phyloP scores from a whole-genome alignment of 1,140 invertebrate species.

The Cephus cinctus region DNA sequence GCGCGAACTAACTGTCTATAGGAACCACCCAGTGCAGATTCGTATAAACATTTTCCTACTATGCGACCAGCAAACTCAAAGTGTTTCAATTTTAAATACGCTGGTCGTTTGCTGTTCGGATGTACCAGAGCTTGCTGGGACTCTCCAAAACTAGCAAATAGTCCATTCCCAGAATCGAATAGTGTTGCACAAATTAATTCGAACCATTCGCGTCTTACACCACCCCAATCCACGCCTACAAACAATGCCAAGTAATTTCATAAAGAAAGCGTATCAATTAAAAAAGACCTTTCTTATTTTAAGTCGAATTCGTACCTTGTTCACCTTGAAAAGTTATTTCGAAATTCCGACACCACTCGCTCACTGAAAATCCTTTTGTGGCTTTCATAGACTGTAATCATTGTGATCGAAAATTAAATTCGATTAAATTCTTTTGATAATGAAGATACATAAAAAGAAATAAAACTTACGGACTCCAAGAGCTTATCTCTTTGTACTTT shows the following conservation, averaged over 20 bases:
- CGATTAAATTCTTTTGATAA: background rate
- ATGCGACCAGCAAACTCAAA: constrained; percentile 93
- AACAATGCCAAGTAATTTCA: constrained; percentile 18
- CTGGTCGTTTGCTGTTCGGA: constrained; percentile 76
- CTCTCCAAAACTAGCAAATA: constrained; percentile 85
- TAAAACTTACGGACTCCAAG: constrained; percentile 67
- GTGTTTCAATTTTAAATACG: constrained; percentile 80
- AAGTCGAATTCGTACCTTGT: constrained; percentile 64
- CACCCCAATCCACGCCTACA: constrained; percentile 90
- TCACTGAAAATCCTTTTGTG: constrained; percentile 75
- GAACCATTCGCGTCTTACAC: constrained; percentile 90
- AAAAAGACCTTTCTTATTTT: no score
- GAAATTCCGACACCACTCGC: constrained; percentile 92
- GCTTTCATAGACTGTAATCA: constrained; percentile 72
- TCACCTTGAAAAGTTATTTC: constrained; percentile 90
- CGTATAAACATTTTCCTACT: constrained; percentile 92
- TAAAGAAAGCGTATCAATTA: constrained; percentile 8
- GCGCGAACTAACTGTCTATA: constrained; percentile 89
- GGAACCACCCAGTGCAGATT: constrained; percentile 83
- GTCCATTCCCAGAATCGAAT: constrained; percentile 79
- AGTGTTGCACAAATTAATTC: constrained; percentile 82
- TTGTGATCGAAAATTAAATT: constrained; percentile 2
- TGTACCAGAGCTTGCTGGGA: constrained; percentile 85
- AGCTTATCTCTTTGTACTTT: constrained; percentile 80
- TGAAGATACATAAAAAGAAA: constrained; percentile 4